Evolutionary conservation across 1,140 invertebrate species (phyloP).

Genomic region (Trichonephila clavipes): DNA sequence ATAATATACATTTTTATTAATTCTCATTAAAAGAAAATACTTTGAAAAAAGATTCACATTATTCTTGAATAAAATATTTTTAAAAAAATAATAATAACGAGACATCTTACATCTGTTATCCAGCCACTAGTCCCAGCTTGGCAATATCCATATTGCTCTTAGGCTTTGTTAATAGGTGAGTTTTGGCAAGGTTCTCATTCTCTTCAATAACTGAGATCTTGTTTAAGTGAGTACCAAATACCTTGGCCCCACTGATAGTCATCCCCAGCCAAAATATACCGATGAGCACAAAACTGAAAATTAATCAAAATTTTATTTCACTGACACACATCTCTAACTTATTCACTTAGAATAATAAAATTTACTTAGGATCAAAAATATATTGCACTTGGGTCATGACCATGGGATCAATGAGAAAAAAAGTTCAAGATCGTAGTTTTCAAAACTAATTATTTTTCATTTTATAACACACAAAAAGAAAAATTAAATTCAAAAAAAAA

Average conservation of each 20-base stretch:
- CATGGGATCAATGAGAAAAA: neutral
- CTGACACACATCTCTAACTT: too few species aligned
- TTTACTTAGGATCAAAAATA: too few species aligned
- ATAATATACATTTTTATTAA: too few species aligned
- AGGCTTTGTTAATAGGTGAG: conserved; percentile 77
- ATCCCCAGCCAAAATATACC: conserved; percentile 87
- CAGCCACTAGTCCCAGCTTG: conserved; percentile 93
- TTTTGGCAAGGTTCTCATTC: conserved; percentile 88
- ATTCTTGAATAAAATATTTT: too few species aligned
- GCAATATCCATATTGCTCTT: conserved; percentile 87
- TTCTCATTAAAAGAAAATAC: too few species aligned
- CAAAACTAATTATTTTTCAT: too few species aligned
- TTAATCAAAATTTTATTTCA: neutral
- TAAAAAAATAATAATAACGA: neutral
- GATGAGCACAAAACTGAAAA: conserved; percentile 93
- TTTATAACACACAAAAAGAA: too few species aligned
- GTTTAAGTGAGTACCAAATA: conserved; percentile 91
- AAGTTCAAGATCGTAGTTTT: neutral
- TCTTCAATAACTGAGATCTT: conserved; percentile 86
- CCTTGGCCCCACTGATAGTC: conserved; percentile 92
- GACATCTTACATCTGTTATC: conserved; percentile 78
- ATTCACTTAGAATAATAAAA: too few species aligned
- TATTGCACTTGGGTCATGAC: too few species aligned
- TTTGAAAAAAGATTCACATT: too few species aligned
- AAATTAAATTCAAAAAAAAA: too few species aligned